Evolutionary conservation across 2,888 invertebrate genomes (phyloP).

Genomic region (Drepanosiphum platanoidis): DNA sequence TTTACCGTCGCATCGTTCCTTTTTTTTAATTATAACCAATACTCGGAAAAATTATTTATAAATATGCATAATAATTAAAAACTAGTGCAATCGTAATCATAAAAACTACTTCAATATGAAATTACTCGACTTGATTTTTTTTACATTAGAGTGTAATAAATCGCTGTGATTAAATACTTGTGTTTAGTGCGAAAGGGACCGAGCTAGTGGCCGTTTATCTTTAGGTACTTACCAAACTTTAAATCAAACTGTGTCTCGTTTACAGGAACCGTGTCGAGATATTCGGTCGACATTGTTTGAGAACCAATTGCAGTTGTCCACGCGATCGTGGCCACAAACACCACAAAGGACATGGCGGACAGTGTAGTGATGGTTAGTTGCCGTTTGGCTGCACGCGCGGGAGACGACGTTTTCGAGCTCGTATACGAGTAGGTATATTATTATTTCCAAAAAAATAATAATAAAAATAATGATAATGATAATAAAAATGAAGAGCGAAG

Average conservation of each 20-base stretch:
- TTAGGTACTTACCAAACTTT: conserved; percentile 22
- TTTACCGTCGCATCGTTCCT: too few relatives aligned
- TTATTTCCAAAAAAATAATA: too few relatives aligned
- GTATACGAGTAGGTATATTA: not conserved
- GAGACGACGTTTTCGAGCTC: conserved; percentile 34
- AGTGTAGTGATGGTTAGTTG: not conserved
- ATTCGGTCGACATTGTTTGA: not conserved
- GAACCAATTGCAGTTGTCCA: conserved; percentile 5
- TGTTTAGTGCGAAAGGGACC: too few relatives aligned
- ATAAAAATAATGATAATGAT: too few relatives aligned
- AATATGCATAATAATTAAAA: conserved; percentile 11
- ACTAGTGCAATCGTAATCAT: conserved; percentile 26
- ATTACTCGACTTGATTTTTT: not conserved
- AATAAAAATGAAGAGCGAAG: not conserved
- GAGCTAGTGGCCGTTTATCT: not conserved
- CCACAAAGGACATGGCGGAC: conserved; percentile 18
- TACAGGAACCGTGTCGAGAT: not conserved
- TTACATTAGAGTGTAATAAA: not conserved
- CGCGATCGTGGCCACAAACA: conserved; percentile 36
- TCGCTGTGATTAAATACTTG: too few relatives aligned
- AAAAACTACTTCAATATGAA: not conserved
- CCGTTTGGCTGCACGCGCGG: conserved; percentile 3
- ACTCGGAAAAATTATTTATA: not conserved
- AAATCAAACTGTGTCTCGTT: not conserved
- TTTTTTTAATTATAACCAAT: not conserved